phyloP scores from a whole-genome alignment of 1,140 invertebrate genomes.

The Diachasma alloeum region DNA sequence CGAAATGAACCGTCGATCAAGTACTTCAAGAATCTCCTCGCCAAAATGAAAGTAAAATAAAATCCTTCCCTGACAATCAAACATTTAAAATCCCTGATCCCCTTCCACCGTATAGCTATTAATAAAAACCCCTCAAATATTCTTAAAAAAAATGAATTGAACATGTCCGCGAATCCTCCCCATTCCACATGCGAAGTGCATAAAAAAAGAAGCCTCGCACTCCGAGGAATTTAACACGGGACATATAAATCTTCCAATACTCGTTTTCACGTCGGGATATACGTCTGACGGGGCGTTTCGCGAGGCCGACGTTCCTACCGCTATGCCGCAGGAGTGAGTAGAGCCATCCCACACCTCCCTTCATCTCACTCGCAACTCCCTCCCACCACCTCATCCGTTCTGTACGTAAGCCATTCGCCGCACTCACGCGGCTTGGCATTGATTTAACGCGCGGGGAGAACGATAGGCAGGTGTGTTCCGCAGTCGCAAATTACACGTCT shows the following conservation, averaged over 20 bases:
- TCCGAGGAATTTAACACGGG: not conserved
- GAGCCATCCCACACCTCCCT: conserved; percentile 36
- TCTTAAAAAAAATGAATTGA: not conserved
- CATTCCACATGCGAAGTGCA: not conserved
- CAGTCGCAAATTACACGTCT: conserved; percentile 44
- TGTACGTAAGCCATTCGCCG: conserved; percentile 37
- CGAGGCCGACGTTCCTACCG: not conserved
- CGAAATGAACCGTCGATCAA: no score
- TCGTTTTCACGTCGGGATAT: conserved; percentile 21
- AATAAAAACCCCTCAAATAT: not conserved
- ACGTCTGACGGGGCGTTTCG: not conserved
- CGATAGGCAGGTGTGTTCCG: conserved; percentile 44
- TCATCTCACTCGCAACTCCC: conserved; percentile 42
- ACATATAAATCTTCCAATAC: conserved; percentile 32
- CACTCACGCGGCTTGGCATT: conserved; percentile 32
- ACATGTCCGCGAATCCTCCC: not conserved
- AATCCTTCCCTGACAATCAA: no score
- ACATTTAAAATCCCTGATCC: no score
- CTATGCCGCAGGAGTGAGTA: conserved; percentile 35
- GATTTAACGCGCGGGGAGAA: conserved; percentile 31
- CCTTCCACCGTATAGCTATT: no score
- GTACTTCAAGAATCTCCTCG: no score
- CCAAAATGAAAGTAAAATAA: no score
- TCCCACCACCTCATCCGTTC: conserved; percentile 21
- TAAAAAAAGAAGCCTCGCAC: not conserved